phyloP scores from a whole-genome alignment of 1,140 invertebrate genomes.

The Trichogramma pretiosum region DNA sequence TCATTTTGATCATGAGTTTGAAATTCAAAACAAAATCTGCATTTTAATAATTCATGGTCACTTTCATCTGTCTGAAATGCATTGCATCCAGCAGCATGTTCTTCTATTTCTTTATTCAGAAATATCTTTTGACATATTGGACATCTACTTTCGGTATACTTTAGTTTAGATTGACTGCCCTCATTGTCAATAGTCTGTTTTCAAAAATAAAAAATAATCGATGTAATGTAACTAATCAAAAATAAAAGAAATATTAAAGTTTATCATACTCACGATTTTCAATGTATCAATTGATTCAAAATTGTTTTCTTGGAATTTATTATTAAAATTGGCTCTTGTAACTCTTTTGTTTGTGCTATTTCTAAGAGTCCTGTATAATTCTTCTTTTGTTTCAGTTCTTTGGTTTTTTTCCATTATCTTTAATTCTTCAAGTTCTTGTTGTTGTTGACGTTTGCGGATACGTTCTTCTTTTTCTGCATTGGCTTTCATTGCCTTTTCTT shows the following conservation, averaged over 20 bases:
- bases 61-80: slow-evolving; percentile 19
- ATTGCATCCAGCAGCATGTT: slow-evolving; percentile 28
- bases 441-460: background rate
- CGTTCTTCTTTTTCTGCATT: slow-evolving; percentile 1
- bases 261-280: background rate
- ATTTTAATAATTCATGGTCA: slow-evolving; percentile 12
- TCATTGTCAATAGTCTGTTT: background rate
- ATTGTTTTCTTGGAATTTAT: background rate
- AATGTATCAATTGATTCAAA: background rate
- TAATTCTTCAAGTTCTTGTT: too few species aligned
- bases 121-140: slow-evolving; percentile 31
- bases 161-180: background rate
- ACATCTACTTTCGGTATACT: slow-evolving; percentile 14
- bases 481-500: background rate
- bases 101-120: slow-evolving; percentile 21
- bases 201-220: background rate
- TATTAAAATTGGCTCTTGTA: background rate
- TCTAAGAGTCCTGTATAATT: too few species aligned
- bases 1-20: slow-evolving; percentile 16
- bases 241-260: background rate
- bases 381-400: too few species aligned
- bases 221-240: background rate
- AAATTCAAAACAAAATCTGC: slow-evolving; percentile 22
- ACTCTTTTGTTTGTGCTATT: slow-evolving; percentile 2
- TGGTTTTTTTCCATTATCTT: too few species aligned